Evolutionary conservation across 2,113 vertebrate species (phyloP).

Genomic region (Tamias sibiricus): DNA sequence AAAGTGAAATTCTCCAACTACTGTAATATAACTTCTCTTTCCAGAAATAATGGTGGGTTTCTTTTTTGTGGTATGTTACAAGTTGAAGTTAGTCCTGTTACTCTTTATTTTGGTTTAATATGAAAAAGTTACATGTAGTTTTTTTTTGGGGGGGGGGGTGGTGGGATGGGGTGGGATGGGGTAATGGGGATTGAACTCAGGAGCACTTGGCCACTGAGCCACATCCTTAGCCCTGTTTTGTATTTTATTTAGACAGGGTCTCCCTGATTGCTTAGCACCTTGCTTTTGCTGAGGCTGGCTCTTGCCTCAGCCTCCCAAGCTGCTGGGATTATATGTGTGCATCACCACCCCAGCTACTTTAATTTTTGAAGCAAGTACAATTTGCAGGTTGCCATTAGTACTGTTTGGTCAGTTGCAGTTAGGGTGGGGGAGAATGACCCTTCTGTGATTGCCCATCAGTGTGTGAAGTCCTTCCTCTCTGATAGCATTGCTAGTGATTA

Average conservation of each 20-base stretch:
- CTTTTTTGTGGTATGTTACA: background rate
- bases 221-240: no score
- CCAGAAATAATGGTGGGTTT: background rate
- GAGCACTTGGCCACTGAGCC: no score
- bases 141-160: no score
- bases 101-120: conserved; percentile 39
- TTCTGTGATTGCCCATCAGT: background rate
- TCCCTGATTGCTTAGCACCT: no score
- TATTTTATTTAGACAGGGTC: no score
- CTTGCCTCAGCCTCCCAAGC: no score
- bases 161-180: no score
- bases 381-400: background rate
- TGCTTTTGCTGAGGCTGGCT: no score
- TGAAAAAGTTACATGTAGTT: background rate
- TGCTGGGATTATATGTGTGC: no score
- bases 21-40: background rate
- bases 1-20: conserved; percentile 3
- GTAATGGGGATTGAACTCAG: no score
- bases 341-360: background rate
- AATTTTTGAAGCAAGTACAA: conserved; percentile 25
- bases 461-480: background rate
- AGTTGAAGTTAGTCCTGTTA: background rate
- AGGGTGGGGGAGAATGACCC: background rate
- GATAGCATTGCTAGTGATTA: background rate
- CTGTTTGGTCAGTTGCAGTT: background rate